Base-by-base conservation (phyloP, 2,113 vertebrate genomes). In the Chrysemys picta region DNA sequence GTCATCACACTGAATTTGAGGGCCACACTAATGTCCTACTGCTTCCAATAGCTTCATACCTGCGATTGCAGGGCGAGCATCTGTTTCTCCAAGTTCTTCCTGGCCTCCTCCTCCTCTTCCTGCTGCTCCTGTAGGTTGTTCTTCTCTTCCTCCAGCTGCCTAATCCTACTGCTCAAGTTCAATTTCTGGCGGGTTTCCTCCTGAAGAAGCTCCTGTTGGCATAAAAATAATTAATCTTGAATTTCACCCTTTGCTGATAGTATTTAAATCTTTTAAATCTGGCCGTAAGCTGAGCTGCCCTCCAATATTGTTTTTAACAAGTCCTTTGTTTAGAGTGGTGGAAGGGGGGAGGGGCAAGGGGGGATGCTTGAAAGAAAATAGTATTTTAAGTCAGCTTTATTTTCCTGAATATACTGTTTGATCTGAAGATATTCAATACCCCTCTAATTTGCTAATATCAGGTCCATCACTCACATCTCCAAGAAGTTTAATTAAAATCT, bases 181-280 rank as follows among this genome's bases (percentile, higher is more conserved):
- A 99, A 98, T 85, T 99, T 99, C 96, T 99, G 99, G 22, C 99
- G 99, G 0, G 99, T 99, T 94, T 99, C 99, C 85, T 99, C 99
- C 97, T 99, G 99, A 47, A 99, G 99, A 81, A 99, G 96, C 97
- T 99, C 99, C 99, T 99, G 88, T 92, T 57, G 38, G 57, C 56
- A 89, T 50, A 57, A 80, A 85, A 56, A 19, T 69, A 78, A 27
- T 25, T 47, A 6, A 53, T 0, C 5, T 62, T 38, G 14, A 27
- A 38, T 59, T 82, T 54, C 95, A 53, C 85, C 78, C 2, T 82
- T 27, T 54, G 59, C n/a, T 84, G 50, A 13, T 1, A 3, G 21
- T 1, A 24, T 16, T 21, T 53, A 59, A 19, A 56, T 14, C 14
- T 2, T 16, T 21, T 53, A 59, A 19, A 56, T 14, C 14, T 2